A percentile compares a stretch with the other conserved stretches of the same genome.
phyloP scores from a whole-genome alignment of 2,797 vertebrate species.

The Propithecus deckenii region DNA sequence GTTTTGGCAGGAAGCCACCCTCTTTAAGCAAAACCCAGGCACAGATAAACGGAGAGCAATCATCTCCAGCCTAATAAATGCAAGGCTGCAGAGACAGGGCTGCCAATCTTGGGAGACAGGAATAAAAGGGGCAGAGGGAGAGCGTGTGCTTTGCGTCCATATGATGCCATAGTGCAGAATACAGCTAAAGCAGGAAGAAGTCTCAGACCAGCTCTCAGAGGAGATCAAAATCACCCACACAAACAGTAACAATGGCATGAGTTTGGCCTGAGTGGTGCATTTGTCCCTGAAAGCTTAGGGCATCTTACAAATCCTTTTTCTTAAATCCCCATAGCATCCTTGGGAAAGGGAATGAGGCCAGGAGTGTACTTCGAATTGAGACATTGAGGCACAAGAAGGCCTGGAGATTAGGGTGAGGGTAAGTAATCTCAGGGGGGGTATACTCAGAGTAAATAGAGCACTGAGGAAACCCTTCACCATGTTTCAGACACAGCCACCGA shows the following conservation, averaged over 20 bases:
- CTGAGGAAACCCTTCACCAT: too few species aligned
- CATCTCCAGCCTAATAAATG: not conserved
- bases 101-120: conserved; percentile 52
- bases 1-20: conserved; percentile 16
- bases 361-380: not conserved
- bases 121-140: not conserved
- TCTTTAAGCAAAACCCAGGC: not conserved
- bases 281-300: not conserved
- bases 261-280: not conserved
- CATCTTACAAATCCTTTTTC: not conserved
- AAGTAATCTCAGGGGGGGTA: not conserved
- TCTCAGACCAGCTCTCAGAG: not conserved
- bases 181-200: not conserved
- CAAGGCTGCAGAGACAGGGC: not conserved
- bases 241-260: not conserved
- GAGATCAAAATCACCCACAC: not conserved
- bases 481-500: not conserved
- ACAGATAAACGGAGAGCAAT: not conserved
- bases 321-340: not conserved
- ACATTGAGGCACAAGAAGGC: not conserved
- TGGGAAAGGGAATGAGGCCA: not conserved
- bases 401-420: fast-evolving
- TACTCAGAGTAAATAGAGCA: not conserved
- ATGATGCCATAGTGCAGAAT: not conserved
- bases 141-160: not conserved